Conservation (phyloP, 1,140 invertebrate species). For the Atta colombica region DNA sequence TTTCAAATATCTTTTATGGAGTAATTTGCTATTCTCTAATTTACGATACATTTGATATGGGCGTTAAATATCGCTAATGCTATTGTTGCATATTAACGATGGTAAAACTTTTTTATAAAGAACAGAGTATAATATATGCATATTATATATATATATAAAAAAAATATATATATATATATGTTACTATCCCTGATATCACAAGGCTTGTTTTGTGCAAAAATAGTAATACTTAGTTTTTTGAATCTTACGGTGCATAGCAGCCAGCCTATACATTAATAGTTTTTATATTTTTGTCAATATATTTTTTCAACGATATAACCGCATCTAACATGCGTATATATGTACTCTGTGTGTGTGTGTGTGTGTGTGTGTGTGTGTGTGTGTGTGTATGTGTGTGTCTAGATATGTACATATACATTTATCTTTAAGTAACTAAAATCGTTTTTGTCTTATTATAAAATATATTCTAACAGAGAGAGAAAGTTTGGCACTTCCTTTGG, state of each 20-base stretch:
- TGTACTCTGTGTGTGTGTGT: not conserved
- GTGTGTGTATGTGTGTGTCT: not conserved
- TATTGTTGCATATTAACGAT: conserved; percentile 49
- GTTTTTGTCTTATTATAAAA: conserved; percentile 50
- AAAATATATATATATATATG: not conserved
- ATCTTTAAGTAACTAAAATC: conserved; percentile 33
- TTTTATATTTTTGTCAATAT: conserved; percentile 67
- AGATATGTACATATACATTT: conserved; percentile 25
- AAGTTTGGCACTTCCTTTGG: conserved; percentile 72
- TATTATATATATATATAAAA: too few species aligned
- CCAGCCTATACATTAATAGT: conserved; percentile 60
- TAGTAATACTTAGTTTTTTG: conserved; percentile 72
- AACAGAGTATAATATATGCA: conserved; percentile 9
- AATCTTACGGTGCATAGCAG: conserved; percentile 67
- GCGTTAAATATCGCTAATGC: conserved; percentile 36
- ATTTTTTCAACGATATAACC: conserved; percentile 42
- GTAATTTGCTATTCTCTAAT: conserved; percentile 33
- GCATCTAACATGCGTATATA: conserved; percentile 11
- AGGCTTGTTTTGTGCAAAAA: conserved; percentile 76
- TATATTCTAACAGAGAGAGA: conserved; percentile 47
- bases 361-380: not conserved
- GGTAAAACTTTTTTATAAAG: conserved; percentile 63
- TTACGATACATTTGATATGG: conserved; percentile 53
- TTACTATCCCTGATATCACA: conserved; percentile 76
- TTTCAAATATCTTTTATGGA: conserved; percentile 33